Percentiles rank a stretch among this genome's conserved stretches.
These are phyloP conservation scores for Lepus americanus DNA, from an alignment of 2,113 vertebrate species.

Conservation along the genomic window DNA sequence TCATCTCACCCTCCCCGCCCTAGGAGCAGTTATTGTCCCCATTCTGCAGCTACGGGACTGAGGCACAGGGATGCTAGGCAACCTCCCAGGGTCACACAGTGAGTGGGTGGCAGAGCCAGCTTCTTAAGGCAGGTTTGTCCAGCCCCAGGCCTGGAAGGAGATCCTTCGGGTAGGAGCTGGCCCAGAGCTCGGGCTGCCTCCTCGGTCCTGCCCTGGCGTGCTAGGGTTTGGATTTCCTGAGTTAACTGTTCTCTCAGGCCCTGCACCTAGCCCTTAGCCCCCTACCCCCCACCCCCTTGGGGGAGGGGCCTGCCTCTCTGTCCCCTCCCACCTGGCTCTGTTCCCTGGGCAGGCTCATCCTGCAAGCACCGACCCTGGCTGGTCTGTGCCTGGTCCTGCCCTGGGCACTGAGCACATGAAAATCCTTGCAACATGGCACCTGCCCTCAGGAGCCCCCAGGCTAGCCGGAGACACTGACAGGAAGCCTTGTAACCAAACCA, in stretches of 20 bases:
- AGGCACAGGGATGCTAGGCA: not conserved
- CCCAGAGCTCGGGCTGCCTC: not conserved
- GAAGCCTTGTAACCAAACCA: not conserved
- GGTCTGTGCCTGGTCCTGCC: not conserved
- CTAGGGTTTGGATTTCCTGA: not conserved
- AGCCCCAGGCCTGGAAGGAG: not conserved
- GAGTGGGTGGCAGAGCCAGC: not conserved
- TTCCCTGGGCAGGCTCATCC: not conserved
- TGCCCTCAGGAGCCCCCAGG: not conserved
- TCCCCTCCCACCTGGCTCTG: not conserved
- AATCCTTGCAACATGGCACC: not conserved
- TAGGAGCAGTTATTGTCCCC: not conserved
- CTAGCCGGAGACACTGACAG: not conserved
- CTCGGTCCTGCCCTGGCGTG: not conserved
- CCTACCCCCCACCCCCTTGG: not conserved
- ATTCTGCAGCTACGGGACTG: not conserved
- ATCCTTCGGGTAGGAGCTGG: rapidly evolving
- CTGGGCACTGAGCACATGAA: slow-evolving; percentile 8
- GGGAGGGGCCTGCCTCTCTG: not conserved
- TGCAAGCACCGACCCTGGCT: not conserved
- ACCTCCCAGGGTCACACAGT: not conserved
- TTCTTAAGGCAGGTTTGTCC: slow-evolving; percentile 5
- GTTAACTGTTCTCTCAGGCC: not conserved
- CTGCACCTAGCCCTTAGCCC: not conserved
- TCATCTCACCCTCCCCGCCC: not conserved